These are phyloP conservation scores for Gobio occitaniae DNA, from an alignment of 2,797 vertebrate genomes.

Conservation along the genomic window DNA sequence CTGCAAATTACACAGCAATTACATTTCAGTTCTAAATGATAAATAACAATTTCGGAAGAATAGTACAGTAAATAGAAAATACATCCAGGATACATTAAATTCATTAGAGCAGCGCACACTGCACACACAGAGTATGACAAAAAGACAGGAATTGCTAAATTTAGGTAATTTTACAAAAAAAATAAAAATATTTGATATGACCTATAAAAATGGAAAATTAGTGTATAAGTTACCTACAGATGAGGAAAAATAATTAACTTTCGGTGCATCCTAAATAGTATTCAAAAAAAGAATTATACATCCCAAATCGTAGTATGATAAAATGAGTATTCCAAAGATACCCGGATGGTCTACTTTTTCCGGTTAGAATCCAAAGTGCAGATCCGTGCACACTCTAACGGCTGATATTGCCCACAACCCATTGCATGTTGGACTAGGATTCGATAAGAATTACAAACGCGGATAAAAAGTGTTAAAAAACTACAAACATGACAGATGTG, in stretches of 20 bases:
- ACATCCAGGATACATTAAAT: background rate
- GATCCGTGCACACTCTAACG: too few relatives aligned
- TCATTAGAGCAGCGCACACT: background rate
- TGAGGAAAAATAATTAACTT: background rate
- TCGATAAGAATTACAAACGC: too few relatives aligned
- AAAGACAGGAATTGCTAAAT: background rate
- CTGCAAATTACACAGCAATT: background rate
- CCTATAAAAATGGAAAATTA: background rate
- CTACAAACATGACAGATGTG: too few relatives aligned
- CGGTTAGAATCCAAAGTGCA: too few relatives aligned
- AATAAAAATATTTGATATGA: background rate
- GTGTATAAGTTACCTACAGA: background rate
- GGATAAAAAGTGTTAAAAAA: too few relatives aligned
- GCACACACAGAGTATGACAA: background rate
- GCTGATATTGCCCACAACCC: too few relatives aligned
- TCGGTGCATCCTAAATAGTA: too few relatives aligned
- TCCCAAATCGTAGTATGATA: too few relatives aligned
- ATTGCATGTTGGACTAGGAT: too few relatives aligned
- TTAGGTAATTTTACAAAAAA: background rate
- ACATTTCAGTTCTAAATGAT: background rate
- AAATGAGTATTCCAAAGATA: too few relatives aligned
- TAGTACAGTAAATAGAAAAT: background rate
- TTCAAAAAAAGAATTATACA: too few relatives aligned
- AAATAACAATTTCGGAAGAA: background rate
- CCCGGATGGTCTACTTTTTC: too few relatives aligned